Base-by-base conservation (phyloP, 2,797 vertebrate species). In the Acanthurus leucopareius region DNA sequence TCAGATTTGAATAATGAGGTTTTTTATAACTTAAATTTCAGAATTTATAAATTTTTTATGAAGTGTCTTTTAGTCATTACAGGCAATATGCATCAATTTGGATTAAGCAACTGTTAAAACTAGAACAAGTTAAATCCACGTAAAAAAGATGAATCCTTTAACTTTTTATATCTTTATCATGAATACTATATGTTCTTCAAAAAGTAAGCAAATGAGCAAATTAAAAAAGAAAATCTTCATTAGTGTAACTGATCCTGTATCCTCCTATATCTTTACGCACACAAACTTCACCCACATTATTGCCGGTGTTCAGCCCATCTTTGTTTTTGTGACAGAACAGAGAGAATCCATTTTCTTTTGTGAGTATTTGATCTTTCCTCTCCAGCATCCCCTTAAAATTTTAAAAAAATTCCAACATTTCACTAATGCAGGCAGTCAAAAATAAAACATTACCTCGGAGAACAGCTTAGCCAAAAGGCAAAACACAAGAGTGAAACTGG, bases 381-480 rank as follows among this genome's bases (percentile, higher is more conserved):
- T 62, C 25, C 56, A 74, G 53, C 44, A 69, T 72, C 32, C 62
- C 47, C 35, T 68, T 62, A 76, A 38, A 60, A 54, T 15, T 15
- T 7, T 7, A 35, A 35, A 35, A 58, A 72, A 69, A 25, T 16
- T 10, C 49, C n/a, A 70, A 56, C 38, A 68, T 69, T 73, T 71
- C 16, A 57, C 20, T 38, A 63, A 76, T 52, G 42, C 42, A 53
- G 10, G 44, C 40, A 66, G 32, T 53, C 52, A 54, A 67, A 68
- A 86, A 72, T 19, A 53, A 52, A 69, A 56, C 45, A 45, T 69
- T 68, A 69, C 60, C 60, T 82, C 60, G 42, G 59, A 87, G 48
- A 75, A 56, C 25, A 42, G 77, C 56, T 71, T 54, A n/a, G 64
- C 73, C 79, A 72, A 62, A 84, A 86, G 84, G 83, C 74, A 86